Base-by-base conservation (phyloP, 2,888 invertebrate species). In the Leptinotarsa rubiginosa region DNA sequence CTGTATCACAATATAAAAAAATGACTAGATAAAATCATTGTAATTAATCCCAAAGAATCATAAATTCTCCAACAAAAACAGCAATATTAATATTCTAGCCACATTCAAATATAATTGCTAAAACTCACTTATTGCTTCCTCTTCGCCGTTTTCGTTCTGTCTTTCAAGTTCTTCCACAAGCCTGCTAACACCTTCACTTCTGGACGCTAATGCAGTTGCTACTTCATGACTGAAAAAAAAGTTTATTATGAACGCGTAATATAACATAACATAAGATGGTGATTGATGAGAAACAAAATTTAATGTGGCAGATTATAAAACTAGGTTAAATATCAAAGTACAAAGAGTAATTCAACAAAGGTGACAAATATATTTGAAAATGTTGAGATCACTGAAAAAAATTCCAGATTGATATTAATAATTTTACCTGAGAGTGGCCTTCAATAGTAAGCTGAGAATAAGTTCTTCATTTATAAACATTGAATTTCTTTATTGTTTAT, bases 151-250 rank as follows among this genome's bases (percentile, higher is more conserved):
- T 15, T 59, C 20, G 15, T 75, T 80, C 77, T 81, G 75, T 78
- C 75, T 73, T 79, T 71, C 22, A 73, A 67, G 64, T 77, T 75
- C 81, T 67, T 82, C 81, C 66, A 80, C 82, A 65, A 79, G 81
- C 66, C 80, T 82, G 74, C 81, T 81, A 31, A 73, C 77, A 70
- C 82, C 79, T 15, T 81, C 81, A 54, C 31, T 41, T 64, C 74
- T 76, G 13, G 75, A 49, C 47, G 59, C 49, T 22, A 70, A 31
- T 41, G 59, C 22, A 54, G 65, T 15, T 70, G 65, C 62, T 15
- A 65, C 18, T 70, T 7, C 65, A 41, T 69, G 49, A 49, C 73
- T 74, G 62, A 10, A 69, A 73, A 73, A 65, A 7, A 52, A 18
- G n/a, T 18, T 52, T 18, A 18, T 10, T 18, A 3, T 18, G 52